Conservation (phyloP, 2,888 invertebrate species). For the Dolichomitus sp. region DNA sequence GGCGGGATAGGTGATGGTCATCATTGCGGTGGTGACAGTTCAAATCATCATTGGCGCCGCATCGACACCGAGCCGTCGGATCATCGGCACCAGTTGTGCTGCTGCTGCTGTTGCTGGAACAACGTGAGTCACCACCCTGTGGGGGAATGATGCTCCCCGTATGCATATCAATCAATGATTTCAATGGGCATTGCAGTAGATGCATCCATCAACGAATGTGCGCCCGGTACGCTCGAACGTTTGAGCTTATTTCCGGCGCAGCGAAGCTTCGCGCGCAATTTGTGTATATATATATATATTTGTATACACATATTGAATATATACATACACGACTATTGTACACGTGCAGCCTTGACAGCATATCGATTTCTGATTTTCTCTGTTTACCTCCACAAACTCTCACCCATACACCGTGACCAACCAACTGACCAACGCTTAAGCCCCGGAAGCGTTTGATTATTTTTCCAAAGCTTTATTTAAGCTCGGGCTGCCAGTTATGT, state of each 20-base stretch:
- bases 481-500: neutral
- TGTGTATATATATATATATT: neutral
- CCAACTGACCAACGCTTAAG: conserved; percentile 16
- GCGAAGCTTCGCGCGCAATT: conserved; percentile 35
- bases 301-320: neutral
- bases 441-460: conserved; percentile 65
- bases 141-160: conserved; percentile 13
- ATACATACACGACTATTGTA: neutral
- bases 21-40: conserved; percentile 39
- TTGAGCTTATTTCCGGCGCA: conserved; percentile 46
- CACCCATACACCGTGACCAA: neutral
- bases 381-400: conserved; percentile 4
- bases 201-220: conserved; percentile 43
- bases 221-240: conserved; percentile 24
- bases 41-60: conserved; percentile 42
- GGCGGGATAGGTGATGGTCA: conserved; percentile 28
- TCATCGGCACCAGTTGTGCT: conserved; percentile 58
- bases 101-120: conserved; percentile 66
- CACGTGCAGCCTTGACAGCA: conserved; percentile 44
- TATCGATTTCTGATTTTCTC: conserved; percentile 57
- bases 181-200: conserved; percentile 35
- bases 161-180: conserved; percentile 58
- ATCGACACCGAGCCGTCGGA: conserved; percentile 29
- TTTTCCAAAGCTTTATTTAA: conserved; percentile 60
- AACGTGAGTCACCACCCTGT: conserved; percentile 74